Evolutionary conservation across 2,113 vertebrate genomes (phyloP).

Genomic region (Xiphias gladius): DNA sequence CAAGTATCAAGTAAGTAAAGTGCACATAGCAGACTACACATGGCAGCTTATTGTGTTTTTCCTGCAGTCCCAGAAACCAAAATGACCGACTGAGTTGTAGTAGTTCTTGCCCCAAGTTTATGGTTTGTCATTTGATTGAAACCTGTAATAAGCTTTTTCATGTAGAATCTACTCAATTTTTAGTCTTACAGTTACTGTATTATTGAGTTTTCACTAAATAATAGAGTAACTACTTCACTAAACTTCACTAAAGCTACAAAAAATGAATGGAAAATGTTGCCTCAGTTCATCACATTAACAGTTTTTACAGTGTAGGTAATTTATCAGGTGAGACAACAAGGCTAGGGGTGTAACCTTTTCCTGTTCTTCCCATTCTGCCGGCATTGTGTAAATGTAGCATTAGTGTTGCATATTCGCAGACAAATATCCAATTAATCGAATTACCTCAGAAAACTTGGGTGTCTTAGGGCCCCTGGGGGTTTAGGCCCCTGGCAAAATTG

Average conservation of each 20-base stretch:
- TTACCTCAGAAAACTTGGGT: neutral
- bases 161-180: neutral
- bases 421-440: neutral
- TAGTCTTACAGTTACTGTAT: neutral
- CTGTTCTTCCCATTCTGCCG: neutral
- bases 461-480: no score
- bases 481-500: no score
- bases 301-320: no score
- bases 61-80: neutral
- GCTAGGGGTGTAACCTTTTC: no score
- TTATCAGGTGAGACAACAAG: no score
- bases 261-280: neutral
- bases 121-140: neutral
- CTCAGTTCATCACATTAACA: no score
- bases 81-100: neutral
- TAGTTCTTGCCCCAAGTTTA: neutral
- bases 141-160: neutral
- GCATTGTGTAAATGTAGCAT: neutral
- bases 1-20: conserved; percentile 10
- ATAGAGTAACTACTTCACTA: neutral
- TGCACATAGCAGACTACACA: neutral
- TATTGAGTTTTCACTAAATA: neutral
- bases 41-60: conserved; percentile 13
- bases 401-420: neutral
- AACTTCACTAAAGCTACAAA: neutral